phyloP scores from a whole-genome alignment of 2,888 invertebrate genomes.

The Imbricaverruca yamaguchii region DNA sequence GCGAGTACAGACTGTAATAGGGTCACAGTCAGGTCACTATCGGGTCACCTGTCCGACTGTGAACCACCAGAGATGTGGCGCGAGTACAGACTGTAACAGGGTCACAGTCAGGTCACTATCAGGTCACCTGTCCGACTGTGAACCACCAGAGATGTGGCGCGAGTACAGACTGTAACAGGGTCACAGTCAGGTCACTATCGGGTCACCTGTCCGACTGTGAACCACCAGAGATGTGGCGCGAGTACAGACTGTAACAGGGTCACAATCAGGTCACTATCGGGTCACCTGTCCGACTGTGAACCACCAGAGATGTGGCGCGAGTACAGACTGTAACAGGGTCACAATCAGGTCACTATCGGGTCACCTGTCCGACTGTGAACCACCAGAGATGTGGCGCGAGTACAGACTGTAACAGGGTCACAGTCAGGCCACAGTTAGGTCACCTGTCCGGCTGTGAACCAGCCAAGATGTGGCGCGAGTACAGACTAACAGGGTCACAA shows the following conservation, averaged over 20 bases:
- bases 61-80: not conserved
- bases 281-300: not conserved
- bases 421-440: no score
- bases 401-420: not conserved
- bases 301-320: conserved; percentile 4
- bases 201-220: not conserved
- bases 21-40: no score
- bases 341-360: not conserved
- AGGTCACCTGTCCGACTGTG: no score
- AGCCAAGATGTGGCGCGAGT: conserved; percentile 8
- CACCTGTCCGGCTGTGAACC: not conserved
- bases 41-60: no score
- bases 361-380: not conserved
- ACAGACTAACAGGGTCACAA: not conserved
- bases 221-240: not conserved
- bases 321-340: not conserved
- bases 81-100: conserved; percentile 6
- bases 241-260: not conserved
- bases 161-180: conserved; percentile 1
- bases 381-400: conserved; percentile 4
- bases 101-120: no score
- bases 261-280: no score
- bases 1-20: conserved; percentile 8
- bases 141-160: not conserved
- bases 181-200: no score